Conservation (phyloP, 2,888 invertebrate species). For the Leptopilina syphax region DNA sequence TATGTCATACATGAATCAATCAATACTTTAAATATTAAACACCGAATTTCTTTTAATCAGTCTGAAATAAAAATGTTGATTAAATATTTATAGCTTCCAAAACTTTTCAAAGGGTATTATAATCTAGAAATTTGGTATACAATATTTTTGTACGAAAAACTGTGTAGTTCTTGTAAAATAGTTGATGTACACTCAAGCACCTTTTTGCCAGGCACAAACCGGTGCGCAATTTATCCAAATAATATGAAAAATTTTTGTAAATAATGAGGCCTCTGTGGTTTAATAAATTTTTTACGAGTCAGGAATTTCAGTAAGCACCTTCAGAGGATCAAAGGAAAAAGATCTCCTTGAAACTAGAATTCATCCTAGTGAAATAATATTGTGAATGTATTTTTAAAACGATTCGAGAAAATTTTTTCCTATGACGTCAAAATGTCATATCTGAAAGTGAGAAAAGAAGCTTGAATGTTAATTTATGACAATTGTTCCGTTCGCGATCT, state of each 20-base stretch:
- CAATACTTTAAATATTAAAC: no score
- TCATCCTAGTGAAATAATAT: conserved; percentile 10
- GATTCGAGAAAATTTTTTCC: conserved; percentile 18
- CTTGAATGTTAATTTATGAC: conserved; percentile 25
- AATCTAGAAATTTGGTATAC: no score
- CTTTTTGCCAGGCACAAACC: no score
- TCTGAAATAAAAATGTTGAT: no score
- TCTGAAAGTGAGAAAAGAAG: neutral
- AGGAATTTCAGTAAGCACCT: neutral
- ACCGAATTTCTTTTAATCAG: no score
- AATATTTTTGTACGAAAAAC: no score
- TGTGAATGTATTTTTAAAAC: conserved; percentile 7
- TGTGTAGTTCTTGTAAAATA: no score
- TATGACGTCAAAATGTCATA: neutral
- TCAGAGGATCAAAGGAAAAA: neutral
- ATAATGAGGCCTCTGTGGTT: neutral
- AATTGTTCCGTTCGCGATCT: neutral
- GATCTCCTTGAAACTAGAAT: neutral
- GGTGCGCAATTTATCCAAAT: neutral
- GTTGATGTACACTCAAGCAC: no score
- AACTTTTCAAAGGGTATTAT: no score
- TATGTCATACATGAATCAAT: no score
- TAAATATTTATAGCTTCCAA: no score
- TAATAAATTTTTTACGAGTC: conserved; percentile 1
- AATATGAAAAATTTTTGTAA: neutral